Percentiles rank a stretch among this genome's conserved stretches.
These are phyloP conservation scores for Melipona bicolor DNA, from an alignment of 2,888 invertebrate species.

Conservation along the genomic window DNA sequence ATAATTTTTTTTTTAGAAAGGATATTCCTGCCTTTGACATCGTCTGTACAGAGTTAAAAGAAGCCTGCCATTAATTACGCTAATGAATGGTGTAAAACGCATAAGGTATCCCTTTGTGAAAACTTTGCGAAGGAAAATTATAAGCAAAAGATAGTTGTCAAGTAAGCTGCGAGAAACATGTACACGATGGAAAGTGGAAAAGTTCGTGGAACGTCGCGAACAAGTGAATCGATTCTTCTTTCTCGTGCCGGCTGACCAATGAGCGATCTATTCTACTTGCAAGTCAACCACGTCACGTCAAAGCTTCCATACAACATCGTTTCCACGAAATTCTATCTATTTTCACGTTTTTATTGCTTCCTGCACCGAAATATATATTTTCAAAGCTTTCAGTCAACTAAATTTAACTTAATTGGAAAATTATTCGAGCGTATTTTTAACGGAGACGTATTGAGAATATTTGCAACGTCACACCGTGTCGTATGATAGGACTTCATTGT, in stretches of 20 bases:
- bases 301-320: too few relatives aligned
- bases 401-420: neutral
- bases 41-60: neutral
- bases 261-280: slow-evolving; percentile 31
- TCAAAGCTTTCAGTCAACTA: neutral
- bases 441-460: neutral
- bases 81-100: neutral
- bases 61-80: neutral
- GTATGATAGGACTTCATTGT: too few relatives aligned
- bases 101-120: neutral
- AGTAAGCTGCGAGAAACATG: neutral
- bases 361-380: neutral
- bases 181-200: neutral
- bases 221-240: neutral
- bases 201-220: neutral
- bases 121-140: neutral
- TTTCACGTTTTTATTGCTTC: too few relatives aligned
- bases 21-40: neutral
- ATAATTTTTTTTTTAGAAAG: neutral
- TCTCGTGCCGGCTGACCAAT: slow-evolving; percentile 6
- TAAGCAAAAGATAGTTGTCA: neutral
- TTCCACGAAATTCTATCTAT: too few relatives aligned
- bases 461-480: neutral
- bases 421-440: neutral
- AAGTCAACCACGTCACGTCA: neutral